A percentile compares a stretch with the other conserved stretches of the same genome.
These are phyloP conservation scores for Holcopasites calliopsidis DNA, from an alignment of 1,140 invertebrate genomes.

Conservation along the genomic window DNA sequence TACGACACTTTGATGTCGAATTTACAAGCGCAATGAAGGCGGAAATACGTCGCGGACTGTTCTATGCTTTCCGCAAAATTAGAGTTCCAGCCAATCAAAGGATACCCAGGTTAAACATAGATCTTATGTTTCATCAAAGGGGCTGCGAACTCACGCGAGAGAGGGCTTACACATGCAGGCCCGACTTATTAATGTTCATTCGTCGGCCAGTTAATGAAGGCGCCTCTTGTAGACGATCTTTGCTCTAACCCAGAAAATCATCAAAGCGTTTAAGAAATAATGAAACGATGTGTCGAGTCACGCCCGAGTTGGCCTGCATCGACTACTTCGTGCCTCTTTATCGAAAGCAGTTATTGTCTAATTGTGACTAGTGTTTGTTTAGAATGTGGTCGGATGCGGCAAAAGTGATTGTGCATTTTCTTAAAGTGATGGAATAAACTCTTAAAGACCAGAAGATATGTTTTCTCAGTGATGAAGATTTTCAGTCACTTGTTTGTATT, in stretches of 20 bases:
- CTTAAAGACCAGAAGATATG: no score
- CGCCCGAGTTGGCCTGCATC: background rate
- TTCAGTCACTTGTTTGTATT: no score
- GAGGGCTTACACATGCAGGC: background rate
- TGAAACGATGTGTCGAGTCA: slow-evolving; percentile 12
- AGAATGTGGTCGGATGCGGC: no score
- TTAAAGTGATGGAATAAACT: no score
- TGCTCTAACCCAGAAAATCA: slow-evolving; percentile 39
- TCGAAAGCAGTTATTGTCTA: slow-evolving; percentile 29
- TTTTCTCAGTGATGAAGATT: no score
- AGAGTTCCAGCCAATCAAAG: slow-evolving; percentile 32
- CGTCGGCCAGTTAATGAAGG: slow-evolving; percentile 65
- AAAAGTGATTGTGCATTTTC: slow-evolving; percentile 1
- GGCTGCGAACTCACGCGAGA: background rate
- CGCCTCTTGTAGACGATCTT: slow-evolving; percentile 20
- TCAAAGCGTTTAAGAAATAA: slow-evolving; percentile 55
- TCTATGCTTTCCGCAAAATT: background rate
- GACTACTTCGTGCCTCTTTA: slow-evolving; percentile 35
- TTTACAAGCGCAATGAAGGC: background rate
- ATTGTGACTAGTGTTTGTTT: background rate
- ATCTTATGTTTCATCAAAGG: slow-evolving; percentile 32
- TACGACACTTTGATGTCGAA: slow-evolving; percentile 1
- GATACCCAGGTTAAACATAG: slow-evolving; percentile 36
- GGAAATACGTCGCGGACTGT: background rate
- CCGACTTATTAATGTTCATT: slow-evolving; percentile 64